A percentile compares a stretch with the other conserved stretches of the same genome.
Evolutionary conservation across 2,888 invertebrate species (phyloP).

Genomic region (Athrips mouffetella): DNA sequence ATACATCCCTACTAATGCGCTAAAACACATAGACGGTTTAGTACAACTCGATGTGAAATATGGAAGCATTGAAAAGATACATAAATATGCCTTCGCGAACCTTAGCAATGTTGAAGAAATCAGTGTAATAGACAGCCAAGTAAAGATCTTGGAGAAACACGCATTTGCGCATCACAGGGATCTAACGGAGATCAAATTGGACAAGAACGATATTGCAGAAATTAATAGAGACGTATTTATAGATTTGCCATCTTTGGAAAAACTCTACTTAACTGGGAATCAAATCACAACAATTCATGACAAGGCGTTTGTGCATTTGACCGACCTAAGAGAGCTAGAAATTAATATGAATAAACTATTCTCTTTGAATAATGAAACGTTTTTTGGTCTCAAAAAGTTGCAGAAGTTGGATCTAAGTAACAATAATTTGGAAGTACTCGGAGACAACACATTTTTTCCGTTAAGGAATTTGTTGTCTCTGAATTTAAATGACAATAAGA

Average conservation of each 20-base stretch:
- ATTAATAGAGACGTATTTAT: slow-evolving; percentile 85
- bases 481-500: slow-evolving; percentile 62
- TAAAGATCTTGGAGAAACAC: slow-evolving; percentile 79
- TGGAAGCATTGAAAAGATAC: slow-evolving; percentile 81
- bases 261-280: slow-evolving; percentile 89
- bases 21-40: slow-evolving; percentile 79
- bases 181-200: slow-evolving; percentile 81
- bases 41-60: slow-evolving; percentile 80
- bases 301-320: slow-evolving; percentile 85
- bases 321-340: slow-evolving; percentile 85
- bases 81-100: slow-evolving; percentile 85
- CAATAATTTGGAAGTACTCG: slow-evolving; percentile 86
- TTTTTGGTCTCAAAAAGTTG: slow-evolving; percentile 83
- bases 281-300: slow-evolving; percentile 90
- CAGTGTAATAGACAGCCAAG: slow-evolving; percentile 81
- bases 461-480: slow-evolving; percentile 47
- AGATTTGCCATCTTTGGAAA: slow-evolving; percentile 82
- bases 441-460: slow-evolving; percentile 83
- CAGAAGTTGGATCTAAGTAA: slow-evolving; percentile 83
- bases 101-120: slow-evolving; percentile 81
- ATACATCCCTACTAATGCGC: slow-evolving; percentile 82
- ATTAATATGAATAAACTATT: slow-evolving; percentile 85
- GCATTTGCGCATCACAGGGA: slow-evolving; percentile 84
- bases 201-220: slow-evolving; percentile 84
- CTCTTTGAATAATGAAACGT: slow-evolving; percentile 85